These are phyloP conservation scores for Saccopteryx leptura DNA, from an alignment of 2,113 vertebrate genomes.

Conservation along the genomic window DNA sequence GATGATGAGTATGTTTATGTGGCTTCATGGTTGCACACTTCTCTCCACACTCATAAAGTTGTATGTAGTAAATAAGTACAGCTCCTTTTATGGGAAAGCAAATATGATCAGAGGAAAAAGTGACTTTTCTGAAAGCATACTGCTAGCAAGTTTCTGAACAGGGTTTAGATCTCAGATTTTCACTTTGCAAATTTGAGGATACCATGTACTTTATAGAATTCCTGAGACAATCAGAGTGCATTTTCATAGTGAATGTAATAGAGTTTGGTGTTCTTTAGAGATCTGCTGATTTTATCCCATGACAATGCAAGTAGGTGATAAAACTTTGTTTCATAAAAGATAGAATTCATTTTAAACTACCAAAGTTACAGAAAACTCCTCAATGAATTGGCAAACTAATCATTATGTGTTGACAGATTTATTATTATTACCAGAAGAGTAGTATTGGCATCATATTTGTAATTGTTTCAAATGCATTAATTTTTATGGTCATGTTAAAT, in stretches of 20 bases:
- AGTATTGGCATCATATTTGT: not conserved
- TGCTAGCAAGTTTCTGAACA: not conserved
- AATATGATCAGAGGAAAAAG: not conserved
- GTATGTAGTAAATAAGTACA: not conserved
- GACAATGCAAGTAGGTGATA: not conserved
- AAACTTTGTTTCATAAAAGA: slow-evolving; percentile 28
- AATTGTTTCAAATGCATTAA: slow-evolving; percentile 49
- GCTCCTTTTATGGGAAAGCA: not conserved
- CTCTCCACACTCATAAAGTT: not conserved
- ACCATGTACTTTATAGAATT: not conserved
- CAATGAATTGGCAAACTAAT: not conserved
- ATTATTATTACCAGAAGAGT: slow-evolving; percentile 34
- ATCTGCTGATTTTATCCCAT: slow-evolving; percentile 30
- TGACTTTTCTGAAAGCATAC: not conserved
- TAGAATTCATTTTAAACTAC: slow-evolving; percentile 54
- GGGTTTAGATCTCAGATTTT: not conserved
- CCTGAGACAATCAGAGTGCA: not conserved
- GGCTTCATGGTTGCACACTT: not conserved
- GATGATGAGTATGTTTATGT: not conserved
- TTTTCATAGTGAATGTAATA: not conserved
- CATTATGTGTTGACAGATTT: not conserved
- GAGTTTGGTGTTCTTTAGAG: slow-evolving; percentile 31
- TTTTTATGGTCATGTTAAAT: slow-evolving; percentile 50
- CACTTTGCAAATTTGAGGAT: not conserved
- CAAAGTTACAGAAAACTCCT: slow-evolving; percentile 32